Evolutionary conservation across 2,797 vertebrate species (phyloP), one percentile per base, ranked within the genome.

Genomic region (Lacerta agilis): DNA sequence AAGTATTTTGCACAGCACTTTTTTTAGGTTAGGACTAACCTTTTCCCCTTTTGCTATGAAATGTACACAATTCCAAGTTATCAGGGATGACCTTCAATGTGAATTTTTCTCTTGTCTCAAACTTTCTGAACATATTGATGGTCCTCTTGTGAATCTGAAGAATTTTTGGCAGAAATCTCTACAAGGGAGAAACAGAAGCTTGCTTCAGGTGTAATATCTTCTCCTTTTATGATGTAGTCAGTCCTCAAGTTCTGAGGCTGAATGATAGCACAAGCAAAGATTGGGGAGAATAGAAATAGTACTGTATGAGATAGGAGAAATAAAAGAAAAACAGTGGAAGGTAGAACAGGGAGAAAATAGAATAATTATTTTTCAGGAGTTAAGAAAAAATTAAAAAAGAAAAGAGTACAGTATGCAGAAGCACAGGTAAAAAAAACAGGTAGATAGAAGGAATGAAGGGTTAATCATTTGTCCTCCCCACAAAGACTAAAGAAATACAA

Each of bases 1-100:
- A 95, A 95, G 91, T 79, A 95, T 66, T 94, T 94, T 91, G 93
- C 95, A 94, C 94, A 94, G 92, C 87, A 94, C 93, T 93, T 88
- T 93, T 92, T n/a, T 75, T 36, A 64, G 25, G 94, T 90, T 94
- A 87, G 79, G 90, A 94, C 1, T 94, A 91, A 96, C 94, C 92
- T 92, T 64, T 75, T 38, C 64, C 9, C 61, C 11, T 96, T 95
- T 95, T 93, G 86, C 92, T 95, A 93, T 25, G 77, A 96, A 87
- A 94, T 82, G 91, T 91, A 88, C 89, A 49, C 93, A 85, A 83
- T 87, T 86, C 86, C 90, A 92, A 89, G 76, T 82, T 33, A 91
- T 91, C 79, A 67, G 81, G 92, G 89, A 92, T 91, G 92, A 88
- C 88, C 86, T 91, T 87, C 80, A 38, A 85, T 89, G 79, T 67